A percentile compares a stretch with the other conserved stretches of the same genome.
phyloP scores from a whole-genome alignment of 2,797 vertebrate genomes.

The Pelodytes ibericus region DNA sequence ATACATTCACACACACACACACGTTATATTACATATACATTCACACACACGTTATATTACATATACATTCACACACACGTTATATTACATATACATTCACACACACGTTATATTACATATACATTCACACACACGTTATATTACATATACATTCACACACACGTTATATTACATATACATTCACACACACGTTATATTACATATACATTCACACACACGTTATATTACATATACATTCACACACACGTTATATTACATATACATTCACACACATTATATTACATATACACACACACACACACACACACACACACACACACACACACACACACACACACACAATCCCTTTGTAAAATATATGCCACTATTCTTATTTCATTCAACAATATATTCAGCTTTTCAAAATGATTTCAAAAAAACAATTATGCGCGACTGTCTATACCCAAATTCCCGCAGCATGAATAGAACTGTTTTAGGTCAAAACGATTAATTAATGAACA shows the following conservation, averaged over 20 bases:
- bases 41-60: slow-evolving; percentile 14
- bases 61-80: slow-evolving; percentile 19
- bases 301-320: slow-evolving; percentile 37
- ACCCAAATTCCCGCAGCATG: slow-evolving; percentile 64
- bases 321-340: too few species aligned
- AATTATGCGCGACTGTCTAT: slow-evolving; percentile 58
- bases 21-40: background rate
- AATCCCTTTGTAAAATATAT: too few species aligned
- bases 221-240: slow-evolving; percentile 11
- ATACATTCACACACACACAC: too few species aligned
- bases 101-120: too few species aligned
- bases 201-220: background rate
- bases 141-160: slow-evolving; percentile 34
- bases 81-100: too few species aligned
- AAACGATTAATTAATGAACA: slow-evolving; percentile 72
- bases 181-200: background rate
- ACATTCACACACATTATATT: too few species aligned
- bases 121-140: background rate
- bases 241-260: too few species aligned
- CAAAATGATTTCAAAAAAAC: slow-evolving; percentile 63
- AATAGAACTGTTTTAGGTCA: slow-evolving; percentile 70
- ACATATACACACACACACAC: background rate
- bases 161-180: too few species aligned
- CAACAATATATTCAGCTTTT: slow-evolving; percentile 60
- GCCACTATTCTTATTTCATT: slow-evolving; percentile 45